Percentiles rank a stretch among this genome's conserved stretches.
Conservation (phyloP, 2,888 invertebrate genomes). For the Caenorhabditis drosophilae region DNA sequence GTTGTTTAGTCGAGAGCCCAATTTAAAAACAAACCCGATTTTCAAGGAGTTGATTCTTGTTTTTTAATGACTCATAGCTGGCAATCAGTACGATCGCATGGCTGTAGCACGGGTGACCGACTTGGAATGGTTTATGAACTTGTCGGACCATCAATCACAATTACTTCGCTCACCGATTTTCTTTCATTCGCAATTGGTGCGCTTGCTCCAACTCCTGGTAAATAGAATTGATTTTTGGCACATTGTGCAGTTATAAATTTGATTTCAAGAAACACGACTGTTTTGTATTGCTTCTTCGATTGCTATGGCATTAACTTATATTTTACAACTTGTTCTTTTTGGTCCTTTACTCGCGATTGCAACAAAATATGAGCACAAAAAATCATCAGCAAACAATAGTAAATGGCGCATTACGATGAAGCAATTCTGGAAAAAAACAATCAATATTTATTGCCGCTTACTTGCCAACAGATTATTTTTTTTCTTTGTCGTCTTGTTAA, state of each 20-base stretch:
- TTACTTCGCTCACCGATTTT: conserved; percentile 68
- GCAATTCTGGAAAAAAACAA: conserved; percentile 35
- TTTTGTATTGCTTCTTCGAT: conserved; percentile 67
- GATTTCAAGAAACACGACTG: conserved; percentile 63
- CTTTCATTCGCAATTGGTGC: conserved; percentile 68
- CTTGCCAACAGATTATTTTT: conserved; percentile 52
- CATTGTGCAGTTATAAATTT: conserved; percentile 3
- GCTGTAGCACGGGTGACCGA: conserved; percentile 44
- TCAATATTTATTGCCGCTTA: conserved; percentile 52
- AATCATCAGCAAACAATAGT: conserved; percentile 22
- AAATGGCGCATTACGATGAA: conserved; percentile 37
- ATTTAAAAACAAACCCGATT: not conserved
- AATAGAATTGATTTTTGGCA: not conserved
- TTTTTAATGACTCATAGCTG: conserved; percentile 66
- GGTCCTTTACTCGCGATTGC: conserved; percentile 63
- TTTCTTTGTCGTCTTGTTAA: conserved; percentile 36
- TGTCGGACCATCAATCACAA: conserved; percentile 67
- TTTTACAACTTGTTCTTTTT: conserved; percentile 62
- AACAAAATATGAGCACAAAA: conserved; percentile 52
- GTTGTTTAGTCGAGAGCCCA: conserved; percentile 1
- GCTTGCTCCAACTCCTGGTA: conserved; percentile 65
- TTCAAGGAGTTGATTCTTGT: conserved; percentile 61
- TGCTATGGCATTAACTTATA: conserved; percentile 64
- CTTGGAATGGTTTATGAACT: conserved; percentile 63
- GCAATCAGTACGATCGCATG: conserved; percentile 55